Evolutionary conservation across 1,140 invertebrate species (phyloP), one percentile per base, ranked within the genome.

Genomic region (Heliconius himera): DNA sequence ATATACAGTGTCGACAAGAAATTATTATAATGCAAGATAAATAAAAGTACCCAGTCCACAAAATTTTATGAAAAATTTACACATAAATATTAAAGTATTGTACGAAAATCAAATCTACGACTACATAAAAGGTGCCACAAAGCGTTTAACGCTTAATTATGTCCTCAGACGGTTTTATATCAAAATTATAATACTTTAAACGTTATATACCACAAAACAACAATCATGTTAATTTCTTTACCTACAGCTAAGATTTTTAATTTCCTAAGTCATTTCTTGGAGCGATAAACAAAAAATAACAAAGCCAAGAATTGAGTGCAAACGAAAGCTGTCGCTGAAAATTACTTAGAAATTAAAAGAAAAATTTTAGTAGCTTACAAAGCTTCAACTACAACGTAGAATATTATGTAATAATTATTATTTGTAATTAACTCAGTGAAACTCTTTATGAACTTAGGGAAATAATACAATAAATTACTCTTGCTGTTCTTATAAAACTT

Each of bases 271-370:
- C 29, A 66, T 66, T 66, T 26, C 26, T 26, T 29, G 26, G 26
- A 66, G 60, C 60, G 60, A 66, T 66, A 66, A 66, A 72, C 70
- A 72, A 72, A 38, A 71, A 41, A 41, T 72, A 38, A 72, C 29
- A 36, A 72, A 70, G 33, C 70, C 2, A 70, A 70, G 70, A 72
- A 72, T 72, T 16, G 33, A 38, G 70, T 72, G 36, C 70, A 72
- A 72, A 72, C 36, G 70, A 41, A 72, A 72, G 36, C 70, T 72
- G 70, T 72, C 36, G 70, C 70, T 72, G 36, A 36, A 72, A 70
- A 26, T 72, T 38, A 41, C 70, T 6, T 36, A 72, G 9, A 36
- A 72, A 5, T 36, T 72, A 9, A 36, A 72, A 20, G 70, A 72
- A 72, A 72, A 72, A 20, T 56, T 29, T 72, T 72, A 72, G 29